phyloP scores from a whole-genome alignment of 2,797 vertebrate genomes.

The Lophotriccus pileatus region DNA sequence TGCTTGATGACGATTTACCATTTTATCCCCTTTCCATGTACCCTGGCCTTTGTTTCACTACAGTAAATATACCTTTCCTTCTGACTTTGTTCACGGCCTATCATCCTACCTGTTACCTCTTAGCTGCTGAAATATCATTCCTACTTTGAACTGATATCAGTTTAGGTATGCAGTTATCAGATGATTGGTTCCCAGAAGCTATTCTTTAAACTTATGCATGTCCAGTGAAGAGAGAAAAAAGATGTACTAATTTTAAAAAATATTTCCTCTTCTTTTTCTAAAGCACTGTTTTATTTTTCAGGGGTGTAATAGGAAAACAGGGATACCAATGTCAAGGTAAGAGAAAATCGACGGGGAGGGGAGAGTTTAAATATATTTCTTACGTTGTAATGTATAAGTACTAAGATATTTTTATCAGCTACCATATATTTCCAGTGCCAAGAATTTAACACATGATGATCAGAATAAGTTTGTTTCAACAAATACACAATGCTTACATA shows the following conservation, averaged over 20 bases:
- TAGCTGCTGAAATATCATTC: neutral
- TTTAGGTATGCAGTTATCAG: neutral
- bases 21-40: neutral
- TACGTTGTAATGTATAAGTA: neutral
- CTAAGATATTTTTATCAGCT: neutral
- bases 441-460: neutral
- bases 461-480: neutral
- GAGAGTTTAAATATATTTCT: neutral
- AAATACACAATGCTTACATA: neutral
- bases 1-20: neutral
- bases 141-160: neutral
- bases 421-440: neutral
- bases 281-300: constrained; percentile 73
- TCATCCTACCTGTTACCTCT: neutral
- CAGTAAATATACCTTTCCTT: neutral
- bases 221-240: neutral
- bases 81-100: neutral
- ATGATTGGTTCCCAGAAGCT: neutral
- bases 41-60: neutral
- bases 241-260: neutral
- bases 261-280: neutral
- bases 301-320: constrained; percentile 99
- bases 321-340: constrained; percentile 99
- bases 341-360: constrained; percentile 49
- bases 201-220: neutral